Conservation (phyloP, 2,888 invertebrate genomes). For the Catonia carolina region DNA sequence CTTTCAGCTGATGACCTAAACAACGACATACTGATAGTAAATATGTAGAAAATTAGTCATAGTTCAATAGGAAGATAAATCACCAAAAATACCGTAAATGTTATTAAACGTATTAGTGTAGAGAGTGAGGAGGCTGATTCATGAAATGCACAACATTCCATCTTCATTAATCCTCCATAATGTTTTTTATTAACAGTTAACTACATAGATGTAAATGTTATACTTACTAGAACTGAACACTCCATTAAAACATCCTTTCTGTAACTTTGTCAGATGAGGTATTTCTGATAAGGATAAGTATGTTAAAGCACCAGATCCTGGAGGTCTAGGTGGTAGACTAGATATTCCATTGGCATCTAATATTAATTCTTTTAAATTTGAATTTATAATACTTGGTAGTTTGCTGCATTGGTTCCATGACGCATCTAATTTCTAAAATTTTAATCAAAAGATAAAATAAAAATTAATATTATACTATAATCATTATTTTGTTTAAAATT, state of each 20-base stretch:
- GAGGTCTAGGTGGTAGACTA: conserved; percentile 15
- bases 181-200: too few species aligned
- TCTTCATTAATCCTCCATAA: too few species aligned
- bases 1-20: too few species aligned
- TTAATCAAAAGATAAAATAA: not conserved
- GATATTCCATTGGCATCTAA: conserved; percentile 14
- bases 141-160: too few species aligned
- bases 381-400: conserved; percentile 15
- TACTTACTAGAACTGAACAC: conserved; percentile 21
- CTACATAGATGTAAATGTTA: too few species aligned
- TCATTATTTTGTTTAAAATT: too few species aligned
- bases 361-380: conserved; percentile 16
- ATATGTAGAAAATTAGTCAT: too few species aligned
- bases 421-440: conserved; percentile 15
- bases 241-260: conserved; percentile 14
- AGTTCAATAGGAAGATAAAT: too few species aligned
- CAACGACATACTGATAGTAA: too few species aligned
- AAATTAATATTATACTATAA: not conserved
- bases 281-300: conserved; percentile 19
- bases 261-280: conserved; percentile 11
- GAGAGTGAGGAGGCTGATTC: too few species aligned
- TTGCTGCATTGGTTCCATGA: conserved; percentile 17
- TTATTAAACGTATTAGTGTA: too few species aligned
- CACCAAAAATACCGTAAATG: too few species aligned
- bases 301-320: conserved; percentile 11